Base-by-base conservation (phyloP, 2,888 invertebrate species). In the Cyclophora albipunctata region DNA sequence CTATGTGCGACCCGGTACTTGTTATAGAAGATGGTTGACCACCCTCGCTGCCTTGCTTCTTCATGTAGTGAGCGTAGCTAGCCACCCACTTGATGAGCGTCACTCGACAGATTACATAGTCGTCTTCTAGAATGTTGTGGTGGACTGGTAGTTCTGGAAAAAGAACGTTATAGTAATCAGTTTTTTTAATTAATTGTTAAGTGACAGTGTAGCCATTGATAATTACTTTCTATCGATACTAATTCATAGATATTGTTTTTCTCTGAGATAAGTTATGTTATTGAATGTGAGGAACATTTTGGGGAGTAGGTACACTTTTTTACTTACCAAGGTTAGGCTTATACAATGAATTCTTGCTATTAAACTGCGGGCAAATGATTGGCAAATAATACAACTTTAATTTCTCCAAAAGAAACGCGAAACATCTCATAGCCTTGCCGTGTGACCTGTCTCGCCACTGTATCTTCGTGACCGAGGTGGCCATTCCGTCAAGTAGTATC, bases 341-440 rank as follows among this genome's bases (percentile, higher is more conserved):
- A 75, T 97, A 97, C 35, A 97, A 86, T 3, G 95, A 95, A 67
- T 95, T 95, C 62, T 90, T 91, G 53, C 90, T 84, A 71, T 93
- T 93, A 69, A 97, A 97, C 69, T 94, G 93, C 1, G 97, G 97
- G 79, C 98, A 97, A 66, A 98, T 94, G 66, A 95, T 92, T 40
- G 95, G 95, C 67, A 98, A 90, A 81, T 98, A 98, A 74, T 94
- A 95, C 51, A 93, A 90, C 81, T 97, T 97, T 73, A 98, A 98
- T 69, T 94, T 94, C 75, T 98, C 95, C 75, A 98, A 90, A 48
- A 98, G 86, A 88, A 98, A 98, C 56, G 94, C 94, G 81, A 98
- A 98, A 66, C 95, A 94, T 71, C 93, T 92, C 83, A 91, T 91
- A 65, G 96, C 93, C 76, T 95, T 95, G 63, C 93, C 91, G 35